Evolutionary conservation across 2,888 invertebrate species (phyloP).

Genomic region (Scrobipalpa atriplicella): DNA sequence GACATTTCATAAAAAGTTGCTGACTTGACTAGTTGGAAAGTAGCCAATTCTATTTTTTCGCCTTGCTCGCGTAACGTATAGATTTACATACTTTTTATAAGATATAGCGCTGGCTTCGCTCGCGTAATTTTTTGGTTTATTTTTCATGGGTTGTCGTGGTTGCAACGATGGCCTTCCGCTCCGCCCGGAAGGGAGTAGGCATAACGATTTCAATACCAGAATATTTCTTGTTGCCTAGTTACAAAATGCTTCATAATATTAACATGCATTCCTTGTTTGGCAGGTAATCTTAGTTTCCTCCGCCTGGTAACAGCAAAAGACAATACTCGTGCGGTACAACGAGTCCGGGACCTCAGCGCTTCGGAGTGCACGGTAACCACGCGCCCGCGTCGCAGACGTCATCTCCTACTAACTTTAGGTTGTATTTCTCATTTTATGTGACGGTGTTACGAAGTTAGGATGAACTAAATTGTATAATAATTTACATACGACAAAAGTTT

Average conservation of each 20-base stretch:
- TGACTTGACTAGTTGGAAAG: no score
- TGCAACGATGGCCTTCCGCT: no score
- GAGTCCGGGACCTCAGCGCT: constrained; percentile 66
- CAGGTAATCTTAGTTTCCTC: constrained; percentile 53
- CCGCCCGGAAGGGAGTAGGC: no score
- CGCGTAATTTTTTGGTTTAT: no score
- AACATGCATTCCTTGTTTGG: constrained; percentile 25
- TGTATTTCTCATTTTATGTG: constrained; percentile 28
- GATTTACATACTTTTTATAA: no score
- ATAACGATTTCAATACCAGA: no score
- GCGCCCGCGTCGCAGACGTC: constrained; percentile 47
- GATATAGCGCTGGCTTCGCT: no score
- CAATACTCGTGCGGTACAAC: constrained; percentile 39
- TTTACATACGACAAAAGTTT: neutral
- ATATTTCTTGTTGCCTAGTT: no score
- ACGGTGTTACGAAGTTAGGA: neutral
- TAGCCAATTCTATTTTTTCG: no score
- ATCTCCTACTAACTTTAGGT: constrained; percentile 72
- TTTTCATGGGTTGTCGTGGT: no score
- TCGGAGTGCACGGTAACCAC: constrained; percentile 59
- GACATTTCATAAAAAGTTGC: no score
- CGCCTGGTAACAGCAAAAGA: constrained; percentile 48
- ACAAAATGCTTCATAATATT: constrained; percentile 6
- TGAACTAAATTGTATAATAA: neutral
- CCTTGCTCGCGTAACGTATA: no score